These are phyloP conservation scores for Thaleichthys pacificus DNA, from an alignment of 2,797 vertebrate genomes.

Conservation along the genomic window DNA sequence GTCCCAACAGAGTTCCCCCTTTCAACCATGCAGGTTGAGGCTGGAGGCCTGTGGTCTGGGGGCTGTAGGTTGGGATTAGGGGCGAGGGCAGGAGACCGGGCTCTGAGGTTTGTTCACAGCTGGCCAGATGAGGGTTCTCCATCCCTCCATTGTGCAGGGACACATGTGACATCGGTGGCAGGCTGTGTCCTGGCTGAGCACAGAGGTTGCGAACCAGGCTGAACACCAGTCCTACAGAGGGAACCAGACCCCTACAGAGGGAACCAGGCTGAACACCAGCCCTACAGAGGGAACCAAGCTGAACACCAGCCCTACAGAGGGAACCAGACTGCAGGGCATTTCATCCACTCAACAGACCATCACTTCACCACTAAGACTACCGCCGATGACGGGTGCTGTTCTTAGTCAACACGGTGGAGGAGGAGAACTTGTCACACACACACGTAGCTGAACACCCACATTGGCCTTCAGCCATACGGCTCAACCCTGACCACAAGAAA, in stretches of 20 bases:
- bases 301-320: not conserved
- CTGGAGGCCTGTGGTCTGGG: conserved; percentile 31
- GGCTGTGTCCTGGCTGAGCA: conserved; percentile 24
- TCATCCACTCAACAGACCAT: conserved; percentile 58
- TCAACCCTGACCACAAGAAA: not conserved
- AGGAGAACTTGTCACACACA: conserved; percentile 36
- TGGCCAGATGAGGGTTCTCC: not conserved
- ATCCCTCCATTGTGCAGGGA: not conserved
- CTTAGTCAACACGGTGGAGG: conserved; percentile 34
- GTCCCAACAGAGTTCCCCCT: no score
- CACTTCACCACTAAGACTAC: conserved; percentile 30
- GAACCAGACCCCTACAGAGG: not conserved
- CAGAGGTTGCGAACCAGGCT: conserved; percentile 21
- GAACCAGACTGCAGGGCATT: conserved; percentile 32
- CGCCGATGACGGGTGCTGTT: conserved; percentile 6
- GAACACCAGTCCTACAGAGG: conserved; percentile 25
- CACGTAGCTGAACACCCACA: conserved; percentile 18
- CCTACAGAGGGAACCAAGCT: conserved; percentile 16
- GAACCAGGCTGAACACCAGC: conserved; percentile 37
- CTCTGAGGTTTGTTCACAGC: conserved; percentile 24
- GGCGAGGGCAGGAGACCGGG: conserved; percentile 46
- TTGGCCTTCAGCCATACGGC: no score
- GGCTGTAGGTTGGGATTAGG: conserved; percentile 49
- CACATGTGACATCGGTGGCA: conserved; percentile 46
- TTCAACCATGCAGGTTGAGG: no score